Percentiles rank a stretch among this genome's conserved stretches.
Evolutionary conservation across 2,888 invertebrate species (phyloP).

Genomic region (Drosophila falleni): DNA sequence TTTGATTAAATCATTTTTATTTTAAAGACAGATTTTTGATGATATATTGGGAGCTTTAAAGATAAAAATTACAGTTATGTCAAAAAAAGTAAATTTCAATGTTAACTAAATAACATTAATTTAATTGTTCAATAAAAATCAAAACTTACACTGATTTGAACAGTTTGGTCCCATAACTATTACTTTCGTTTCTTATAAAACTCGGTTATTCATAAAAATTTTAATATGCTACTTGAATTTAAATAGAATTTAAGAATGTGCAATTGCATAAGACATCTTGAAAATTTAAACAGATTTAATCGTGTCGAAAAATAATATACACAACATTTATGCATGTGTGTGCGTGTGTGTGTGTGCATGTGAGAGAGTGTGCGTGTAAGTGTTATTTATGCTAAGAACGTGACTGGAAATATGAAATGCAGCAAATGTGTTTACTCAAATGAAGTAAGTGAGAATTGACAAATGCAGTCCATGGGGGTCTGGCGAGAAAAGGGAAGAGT

Average conservation of each 20-base stretch:
- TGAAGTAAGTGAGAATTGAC: constrained; percentile 77
- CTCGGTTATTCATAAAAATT: too few relatives aligned
- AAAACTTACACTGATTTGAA: too few relatives aligned
- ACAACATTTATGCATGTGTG: constrained; percentile 16
- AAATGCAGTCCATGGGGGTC: constrained; percentile 53
- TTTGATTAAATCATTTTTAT: too few relatives aligned
- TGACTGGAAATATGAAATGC: constrained; percentile 83
- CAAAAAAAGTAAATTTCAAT: too few relatives aligned
- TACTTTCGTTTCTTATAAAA: too few relatives aligned
- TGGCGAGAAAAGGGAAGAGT: background rate
- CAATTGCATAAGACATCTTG: constrained; percentile 8
- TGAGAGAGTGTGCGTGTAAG: constrained; percentile 34
- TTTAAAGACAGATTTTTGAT: too few relatives aligned
- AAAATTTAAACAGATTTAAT: constrained; percentile 39
- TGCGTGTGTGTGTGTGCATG: constrained; percentile 32
- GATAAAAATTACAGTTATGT: too few relatives aligned
- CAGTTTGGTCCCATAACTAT: too few relatives aligned
- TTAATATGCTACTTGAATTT: background rate
- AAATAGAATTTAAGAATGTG: constrained; percentile 6
- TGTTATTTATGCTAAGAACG: constrained; percentile 81
- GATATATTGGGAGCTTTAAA: too few relatives aligned
- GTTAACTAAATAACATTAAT: too few relatives aligned
- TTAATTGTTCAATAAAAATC: too few relatives aligned
- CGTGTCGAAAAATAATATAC: constrained; percentile 30
- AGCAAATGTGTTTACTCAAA: constrained; percentile 77